phyloP scores from a whole-genome alignment of 2,888 invertebrate species.

The Timandra comae region DNA sequence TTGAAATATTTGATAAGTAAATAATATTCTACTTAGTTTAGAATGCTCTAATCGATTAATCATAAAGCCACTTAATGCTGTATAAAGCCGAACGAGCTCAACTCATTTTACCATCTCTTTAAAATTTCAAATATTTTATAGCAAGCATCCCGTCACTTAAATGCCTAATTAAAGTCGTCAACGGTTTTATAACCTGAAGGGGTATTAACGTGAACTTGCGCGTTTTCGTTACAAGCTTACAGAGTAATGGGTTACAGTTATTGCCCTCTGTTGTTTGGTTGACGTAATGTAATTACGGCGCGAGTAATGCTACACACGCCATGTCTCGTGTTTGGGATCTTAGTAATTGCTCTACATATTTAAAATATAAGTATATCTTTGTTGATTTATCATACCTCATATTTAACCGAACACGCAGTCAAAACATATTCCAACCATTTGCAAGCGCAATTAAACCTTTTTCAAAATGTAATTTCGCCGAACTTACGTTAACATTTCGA shows the following conservation, averaged over 20 bases:
- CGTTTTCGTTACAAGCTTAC: constrained; percentile 29
- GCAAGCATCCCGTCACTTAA: constrained; percentile 18
- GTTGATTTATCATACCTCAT: neutral
- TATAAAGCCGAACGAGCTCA: constrained; percentile 15
- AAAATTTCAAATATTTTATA: constrained; percentile 21
- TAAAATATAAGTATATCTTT: constrained; percentile 13
- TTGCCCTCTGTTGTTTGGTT: constrained; percentile 42
- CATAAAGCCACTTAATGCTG: too few relatives aligned
- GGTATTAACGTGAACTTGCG: constrained; percentile 34
- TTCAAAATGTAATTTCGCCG: too few relatives aligned
- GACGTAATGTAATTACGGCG: constrained; percentile 45
- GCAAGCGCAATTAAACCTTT: too few relatives aligned
- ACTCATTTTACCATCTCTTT: constrained; percentile 21
- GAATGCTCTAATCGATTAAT: too few relatives aligned
- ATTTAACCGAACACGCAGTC: neutral
- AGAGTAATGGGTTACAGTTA: constrained; percentile 41
- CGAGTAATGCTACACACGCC: constrained; percentile 41
- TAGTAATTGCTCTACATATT: constrained; percentile 14
- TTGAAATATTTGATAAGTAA: too few relatives aligned
- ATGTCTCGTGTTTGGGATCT: constrained; percentile 32
- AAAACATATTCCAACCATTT: too few relatives aligned
- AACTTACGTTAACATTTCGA: too few relatives aligned
- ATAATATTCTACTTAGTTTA: too few relatives aligned
- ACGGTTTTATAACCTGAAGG: constrained; percentile 29
- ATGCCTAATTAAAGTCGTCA: constrained; percentile 27